Evolutionary conservation across 2,797 vertebrate genomes (phyloP).

Genomic region (Sebastes variabilis): DNA sequence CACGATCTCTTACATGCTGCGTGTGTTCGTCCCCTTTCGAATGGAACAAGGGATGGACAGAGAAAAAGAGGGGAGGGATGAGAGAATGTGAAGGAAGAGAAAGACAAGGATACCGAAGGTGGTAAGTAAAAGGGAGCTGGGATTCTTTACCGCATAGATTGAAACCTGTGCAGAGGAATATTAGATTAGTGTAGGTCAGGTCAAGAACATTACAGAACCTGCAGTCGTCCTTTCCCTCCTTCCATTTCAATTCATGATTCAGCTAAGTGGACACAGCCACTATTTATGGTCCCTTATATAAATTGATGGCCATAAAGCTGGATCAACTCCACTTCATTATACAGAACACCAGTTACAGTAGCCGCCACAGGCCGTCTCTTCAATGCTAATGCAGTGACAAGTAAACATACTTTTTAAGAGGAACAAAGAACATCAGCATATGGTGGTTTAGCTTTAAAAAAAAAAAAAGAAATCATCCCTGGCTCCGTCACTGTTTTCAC

Average conservation of each 20-base stretch:
- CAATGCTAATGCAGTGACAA: neutral
- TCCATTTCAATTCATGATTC: conserved; percentile 43
- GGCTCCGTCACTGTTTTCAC: conserved; percentile 1
- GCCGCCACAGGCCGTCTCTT: neutral
- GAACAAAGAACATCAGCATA: conserved; percentile 31
- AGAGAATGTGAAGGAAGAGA: neutral
- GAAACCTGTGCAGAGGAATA: conserved; percentile 7
- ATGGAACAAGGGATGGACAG: neutral
- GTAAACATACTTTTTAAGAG: neutral
- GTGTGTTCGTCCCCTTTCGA: neutral
- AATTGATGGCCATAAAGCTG: conserved; percentile 46
- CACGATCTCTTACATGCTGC: neutral
- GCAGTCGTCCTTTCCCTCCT: neutral
- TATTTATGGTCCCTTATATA: conserved; percentile 48
- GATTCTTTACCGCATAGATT: neutral
- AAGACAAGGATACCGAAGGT: neutral
- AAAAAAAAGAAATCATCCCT: neutral
- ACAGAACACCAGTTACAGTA: conserved; percentile 19
- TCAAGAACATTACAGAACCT: conserved; percentile 40
- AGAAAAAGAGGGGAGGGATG: neutral
- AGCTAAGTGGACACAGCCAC: conserved; percentile 42
- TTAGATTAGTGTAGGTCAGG: conserved; percentile 35
- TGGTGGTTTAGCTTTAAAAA: conserved; percentile 5
- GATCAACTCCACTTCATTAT: conserved; percentile 54
- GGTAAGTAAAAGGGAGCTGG: neutral